Conservation (phyloP, 2,797 vertebrate species). For the Melanotaenia nigrans region DNA sequence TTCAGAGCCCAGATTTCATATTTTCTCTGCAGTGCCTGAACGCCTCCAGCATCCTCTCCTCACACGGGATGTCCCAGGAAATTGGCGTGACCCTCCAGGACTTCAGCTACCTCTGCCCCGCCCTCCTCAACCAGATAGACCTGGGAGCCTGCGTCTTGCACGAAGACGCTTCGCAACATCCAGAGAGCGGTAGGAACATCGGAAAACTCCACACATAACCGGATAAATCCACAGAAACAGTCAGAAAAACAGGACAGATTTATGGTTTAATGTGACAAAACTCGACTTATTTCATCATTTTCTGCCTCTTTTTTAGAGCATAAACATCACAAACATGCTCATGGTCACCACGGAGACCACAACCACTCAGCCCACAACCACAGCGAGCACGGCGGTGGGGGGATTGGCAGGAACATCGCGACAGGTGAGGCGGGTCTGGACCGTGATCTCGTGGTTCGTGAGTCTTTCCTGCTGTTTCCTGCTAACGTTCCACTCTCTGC, state of each 20-base stretch:
- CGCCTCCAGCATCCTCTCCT: slow-evolving; percentile 86
- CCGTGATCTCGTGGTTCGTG: background rate
- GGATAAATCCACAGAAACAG: too few relatives aligned
- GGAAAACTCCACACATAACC: background rate
- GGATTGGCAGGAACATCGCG: slow-evolving; percentile 44
- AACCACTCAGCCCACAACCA: slow-evolving; percentile 33
- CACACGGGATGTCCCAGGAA: slow-evolving; percentile 89
- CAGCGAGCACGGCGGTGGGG: slow-evolving; percentile 5
- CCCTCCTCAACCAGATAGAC: slow-evolving; percentile 93
- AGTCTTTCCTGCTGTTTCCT: too few relatives aligned
- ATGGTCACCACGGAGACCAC: slow-evolving; percentile 63
- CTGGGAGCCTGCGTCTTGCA: slow-evolving; percentile 87
- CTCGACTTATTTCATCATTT: background rate
- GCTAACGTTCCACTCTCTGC: background rate
- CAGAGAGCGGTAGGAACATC: slow-evolving; percentile 9
- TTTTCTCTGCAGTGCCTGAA: slow-evolving; percentile 86
- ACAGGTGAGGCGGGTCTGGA: slow-evolving; percentile 42
- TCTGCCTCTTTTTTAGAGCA: slow-evolving; percentile 20
- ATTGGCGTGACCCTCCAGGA: slow-evolving; percentile 81
- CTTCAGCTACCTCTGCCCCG: slow-evolving; percentile 93
- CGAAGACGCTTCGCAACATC: slow-evolving; percentile 42
- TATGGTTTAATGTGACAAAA: background rate
- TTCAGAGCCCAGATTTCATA: background rate
- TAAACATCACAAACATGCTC: slow-evolving; percentile 49
- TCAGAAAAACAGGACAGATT: background rate